Conservation (phyloP, 35 echinoderm and acorn worm genomes). For the Stichopus chloronotus region DNA sequence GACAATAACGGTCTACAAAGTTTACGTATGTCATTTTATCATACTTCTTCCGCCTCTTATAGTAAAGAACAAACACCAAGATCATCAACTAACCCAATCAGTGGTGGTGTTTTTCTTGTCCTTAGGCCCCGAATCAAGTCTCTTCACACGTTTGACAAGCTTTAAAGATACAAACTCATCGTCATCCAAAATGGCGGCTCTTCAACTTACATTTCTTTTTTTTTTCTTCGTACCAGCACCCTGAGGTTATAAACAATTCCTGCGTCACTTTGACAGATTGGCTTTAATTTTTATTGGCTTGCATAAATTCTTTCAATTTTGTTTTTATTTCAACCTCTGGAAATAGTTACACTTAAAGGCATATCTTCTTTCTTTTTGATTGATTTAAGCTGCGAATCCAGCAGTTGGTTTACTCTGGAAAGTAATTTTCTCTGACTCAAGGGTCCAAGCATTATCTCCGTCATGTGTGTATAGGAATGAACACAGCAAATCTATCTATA, state of each 20-base stretch:
- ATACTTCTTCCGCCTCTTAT: background rate
- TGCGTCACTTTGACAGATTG: background rate
- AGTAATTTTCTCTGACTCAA: background rate
- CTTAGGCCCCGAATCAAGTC: background rate
- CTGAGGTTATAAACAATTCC: background rate
- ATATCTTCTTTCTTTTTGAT: background rate
- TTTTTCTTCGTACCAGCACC: background rate
- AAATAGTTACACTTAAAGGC: background rate
- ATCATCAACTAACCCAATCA: background rate
- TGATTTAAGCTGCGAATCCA: background rate
- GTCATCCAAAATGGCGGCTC: background rate
- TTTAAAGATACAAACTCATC: background rate
- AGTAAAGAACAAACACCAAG: background rate
- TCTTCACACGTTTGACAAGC: background rate
- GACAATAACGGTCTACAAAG: no score
- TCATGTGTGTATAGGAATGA: background rate
- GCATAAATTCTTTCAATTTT: background rate
- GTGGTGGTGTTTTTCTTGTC: background rate
- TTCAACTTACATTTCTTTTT: background rate
- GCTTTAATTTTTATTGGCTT: conserved; percentile 1
- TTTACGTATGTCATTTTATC: no score
- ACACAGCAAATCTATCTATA: background rate
- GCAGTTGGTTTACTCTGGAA: background rate
- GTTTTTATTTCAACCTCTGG: background rate
- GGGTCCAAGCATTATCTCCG: background rate